phyloP scores from a whole-genome alignment of 2,113 vertebrate genomes.

The Sarotherodon lohbergeri region DNA sequence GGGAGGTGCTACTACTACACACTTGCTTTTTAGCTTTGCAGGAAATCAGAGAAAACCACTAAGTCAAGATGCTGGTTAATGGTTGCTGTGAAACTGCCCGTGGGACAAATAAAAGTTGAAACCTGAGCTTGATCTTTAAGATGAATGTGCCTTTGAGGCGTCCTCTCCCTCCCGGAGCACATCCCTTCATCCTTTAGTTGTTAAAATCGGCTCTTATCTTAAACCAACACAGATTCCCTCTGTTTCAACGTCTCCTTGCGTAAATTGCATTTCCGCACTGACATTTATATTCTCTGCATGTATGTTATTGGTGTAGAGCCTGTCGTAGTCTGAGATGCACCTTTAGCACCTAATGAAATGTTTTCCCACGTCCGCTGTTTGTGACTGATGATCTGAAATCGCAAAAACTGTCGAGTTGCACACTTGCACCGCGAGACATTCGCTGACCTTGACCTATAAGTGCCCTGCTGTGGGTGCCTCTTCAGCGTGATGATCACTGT shows the following conservation, averaged over 20 bases:
- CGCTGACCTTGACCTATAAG: background rate
- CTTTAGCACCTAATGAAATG: background rate
- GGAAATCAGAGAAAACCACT: background rate
- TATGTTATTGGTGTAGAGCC: background rate
- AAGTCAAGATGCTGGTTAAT: conserved; percentile 31
- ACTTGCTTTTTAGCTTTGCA: background rate
- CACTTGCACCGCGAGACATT: background rate
- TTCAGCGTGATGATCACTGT: background rate
- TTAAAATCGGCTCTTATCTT: conserved; percentile 1
- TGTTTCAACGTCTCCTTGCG: background rate
- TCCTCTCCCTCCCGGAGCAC: conserved; percentile 15
- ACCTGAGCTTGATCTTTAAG: conserved; percentile 56
- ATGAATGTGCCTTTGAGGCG: conserved; percentile 52
- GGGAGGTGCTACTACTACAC: background rate
- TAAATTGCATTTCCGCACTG: background rate
- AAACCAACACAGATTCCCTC: background rate
- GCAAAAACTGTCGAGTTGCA: background rate
- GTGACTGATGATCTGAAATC: background rate
- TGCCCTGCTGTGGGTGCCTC: background rate
- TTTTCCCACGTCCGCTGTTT: background rate
- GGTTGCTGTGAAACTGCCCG: conserved; percentile 22
- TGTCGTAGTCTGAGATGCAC: background rate
- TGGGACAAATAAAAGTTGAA: conserved; percentile 55
- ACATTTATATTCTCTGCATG: background rate
- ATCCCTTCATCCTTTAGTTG: background rate